Base-by-base conservation (phyloP, 2,113 vertebrate genomes). In the Cichladusa arquata region DNA sequence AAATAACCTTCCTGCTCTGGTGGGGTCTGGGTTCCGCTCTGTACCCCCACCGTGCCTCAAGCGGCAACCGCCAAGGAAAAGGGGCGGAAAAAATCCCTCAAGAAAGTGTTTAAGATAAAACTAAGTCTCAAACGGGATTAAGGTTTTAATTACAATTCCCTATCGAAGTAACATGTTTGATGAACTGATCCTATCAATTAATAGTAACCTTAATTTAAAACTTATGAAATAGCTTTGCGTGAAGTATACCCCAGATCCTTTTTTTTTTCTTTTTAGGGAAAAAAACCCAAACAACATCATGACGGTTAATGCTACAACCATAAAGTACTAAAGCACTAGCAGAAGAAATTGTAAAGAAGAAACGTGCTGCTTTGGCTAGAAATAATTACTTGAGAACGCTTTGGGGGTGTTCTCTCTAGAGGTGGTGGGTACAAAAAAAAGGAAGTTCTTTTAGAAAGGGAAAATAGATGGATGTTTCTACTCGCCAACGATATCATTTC, bases 111-210 rank as follows among this genome's bases (percentile, higher is more conserved):
- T 94, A 95, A 96, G 72, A 90, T 85, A 77, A 90, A 82, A 93
- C 61, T 83, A 92, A 93, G 76, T 96, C 96, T 97, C 97, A 92
- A 97, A 97, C 83, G 95, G 92, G 96, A 98, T 98, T 97, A 97
- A 96, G 84, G 89, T 95, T 98, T 98, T 98, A 97, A 98, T 98
- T 98, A 97, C 98, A 97, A 96, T 96, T 96, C 97, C 94, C 97
- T 96, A 90, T 96, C 95, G 95, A 97, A 98, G 96, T 84, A 95
- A 93, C 92, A 48, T 95, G 94, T 97, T 95, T 97, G 98, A 98
- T 95, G 96, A 98, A 92, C 94, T 86, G 98, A 97, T 97, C 84
- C 95, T 97, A 97, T 97, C 96, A 97, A 97, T 97, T 98, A 97
- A 97, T 97, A 96, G 95, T 96, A 97, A 95, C 93, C 94, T 97